These are phyloP conservation scores for Cheilosia grossa DNA, from an alignment of 2,888 invertebrate genomes.

Conservation along the genomic window DNA sequence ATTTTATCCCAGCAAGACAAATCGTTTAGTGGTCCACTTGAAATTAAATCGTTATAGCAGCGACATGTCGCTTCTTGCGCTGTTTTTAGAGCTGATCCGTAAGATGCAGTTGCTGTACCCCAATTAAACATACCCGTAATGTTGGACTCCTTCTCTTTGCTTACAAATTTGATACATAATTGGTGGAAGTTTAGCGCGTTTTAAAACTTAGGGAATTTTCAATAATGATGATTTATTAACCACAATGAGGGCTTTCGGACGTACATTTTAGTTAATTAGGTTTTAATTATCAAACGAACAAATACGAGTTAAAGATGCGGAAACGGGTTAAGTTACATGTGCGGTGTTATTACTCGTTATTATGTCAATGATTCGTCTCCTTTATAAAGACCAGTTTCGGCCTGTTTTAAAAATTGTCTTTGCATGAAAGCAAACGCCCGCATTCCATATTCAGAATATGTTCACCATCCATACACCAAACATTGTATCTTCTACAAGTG, in stretches of 20 bases:
- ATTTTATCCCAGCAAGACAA: neutral
- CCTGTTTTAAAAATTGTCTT: too few species aligned
- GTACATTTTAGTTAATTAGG: slow-evolving; percentile 2
- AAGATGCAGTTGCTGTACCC: neutral
- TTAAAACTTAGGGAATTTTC: neutral
- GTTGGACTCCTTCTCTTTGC: neutral
- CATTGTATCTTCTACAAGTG: too few species aligned
- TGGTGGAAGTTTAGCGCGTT: neutral
- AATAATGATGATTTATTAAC: slow-evolving; percentile 27
- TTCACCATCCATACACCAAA: too few species aligned
- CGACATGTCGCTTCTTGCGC: neutral
- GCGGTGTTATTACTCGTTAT: neutral
- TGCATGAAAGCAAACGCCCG: too few species aligned
- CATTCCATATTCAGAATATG: too few species aligned
- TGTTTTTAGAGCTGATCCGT: neutral
- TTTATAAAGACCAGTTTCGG: too few species aligned
- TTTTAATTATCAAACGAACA: slow-evolving; percentile 1
- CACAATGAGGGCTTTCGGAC: neutral
- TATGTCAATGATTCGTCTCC: neutral
- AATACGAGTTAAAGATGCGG: neutral
- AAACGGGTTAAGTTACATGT: neutral
- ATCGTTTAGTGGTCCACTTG: neutral
- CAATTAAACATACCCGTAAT: neutral
- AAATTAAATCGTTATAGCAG: neutral
- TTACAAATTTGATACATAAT: neutral